Percentiles rank a stretch among this genome's conserved stretches.
phyloP scores from a whole-genome alignment of 2,113 vertebrate genomes.

The Struthio camelus region DNA sequence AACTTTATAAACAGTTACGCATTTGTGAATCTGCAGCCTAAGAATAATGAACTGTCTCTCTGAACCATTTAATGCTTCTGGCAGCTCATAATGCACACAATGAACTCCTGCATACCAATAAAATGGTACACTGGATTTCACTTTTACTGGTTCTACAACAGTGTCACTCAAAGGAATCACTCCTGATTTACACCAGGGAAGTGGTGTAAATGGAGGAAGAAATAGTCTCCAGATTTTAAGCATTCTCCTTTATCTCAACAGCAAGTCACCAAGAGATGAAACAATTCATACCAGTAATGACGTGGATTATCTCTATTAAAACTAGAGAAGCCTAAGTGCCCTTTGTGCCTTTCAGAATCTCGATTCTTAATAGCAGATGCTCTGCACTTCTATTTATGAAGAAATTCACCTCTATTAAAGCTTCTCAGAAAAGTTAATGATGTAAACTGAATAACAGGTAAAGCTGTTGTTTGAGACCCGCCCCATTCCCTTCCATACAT shows the following conservation, averaged over 20 bases:
- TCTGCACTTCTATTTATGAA: background rate
- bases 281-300: background rate
- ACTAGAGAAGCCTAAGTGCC: no score
- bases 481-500: background rate
- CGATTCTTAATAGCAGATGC: background rate
- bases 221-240: background rate
- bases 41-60: background rate
- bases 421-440: background rate
- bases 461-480: background rate
- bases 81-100: background rate
- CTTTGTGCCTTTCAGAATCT: background rate
- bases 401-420: background rate
- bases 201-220: background rate
- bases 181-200: background rate
- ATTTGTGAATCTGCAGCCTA: rapidly evolving
- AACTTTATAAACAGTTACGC: background rate
- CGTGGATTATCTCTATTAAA: background rate
- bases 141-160: background rate
- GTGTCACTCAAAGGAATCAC: background rate
- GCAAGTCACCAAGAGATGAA: background rate
- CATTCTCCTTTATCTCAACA: background rate
- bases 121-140: background rate
- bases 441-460: background rate
- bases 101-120: rapidly evolving
- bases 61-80: background rate